Evolutionary conservation across 2,797 vertebrate species (phyloP).

Genomic region (Ceyx erithaca): DNA sequence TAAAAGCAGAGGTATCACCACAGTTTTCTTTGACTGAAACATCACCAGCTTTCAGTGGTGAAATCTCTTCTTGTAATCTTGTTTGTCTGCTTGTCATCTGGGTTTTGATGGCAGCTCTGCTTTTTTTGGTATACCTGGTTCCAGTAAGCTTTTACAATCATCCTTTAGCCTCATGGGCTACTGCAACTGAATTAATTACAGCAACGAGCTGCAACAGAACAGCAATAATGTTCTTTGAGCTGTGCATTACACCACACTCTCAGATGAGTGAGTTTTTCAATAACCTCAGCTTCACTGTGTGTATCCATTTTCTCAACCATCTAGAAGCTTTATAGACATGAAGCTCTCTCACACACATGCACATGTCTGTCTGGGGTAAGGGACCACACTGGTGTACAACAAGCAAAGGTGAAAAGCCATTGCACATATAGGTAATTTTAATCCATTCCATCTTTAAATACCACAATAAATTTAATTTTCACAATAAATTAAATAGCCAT

Average conservation of each 20-base stretch:
- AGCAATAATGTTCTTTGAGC: neutral
- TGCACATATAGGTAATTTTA: slow-evolving; percentile 83
- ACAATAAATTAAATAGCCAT: slow-evolving; percentile 88
- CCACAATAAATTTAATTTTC: slow-evolving; percentile 86
- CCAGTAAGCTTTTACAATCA: neutral
- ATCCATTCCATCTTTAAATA: slow-evolving; percentile 87
- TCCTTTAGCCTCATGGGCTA: neutral
- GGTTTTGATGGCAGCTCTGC: neutral
- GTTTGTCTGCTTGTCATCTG: neutral
- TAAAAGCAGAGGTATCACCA: neutral
- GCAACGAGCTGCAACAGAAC: neutral
- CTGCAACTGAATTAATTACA: slow-evolving; percentile 33
- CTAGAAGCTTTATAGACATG: neutral
- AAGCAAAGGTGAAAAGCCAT: slow-evolving; percentile 38
- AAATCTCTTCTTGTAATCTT: slow-evolving; percentile 30
- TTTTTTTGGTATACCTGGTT: slow-evolving; percentile 13
- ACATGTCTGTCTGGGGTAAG: neutral
- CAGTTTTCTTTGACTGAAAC: neutral
- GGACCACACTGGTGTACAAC: neutral
- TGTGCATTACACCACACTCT: slow-evolving; percentile 12
- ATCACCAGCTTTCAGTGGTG: neutral
- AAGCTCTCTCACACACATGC: neutral
- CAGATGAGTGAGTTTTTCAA: slow-evolving; percentile 9
- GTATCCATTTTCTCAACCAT: neutral
- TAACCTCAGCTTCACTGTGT: neutral